A percentile compares a stretch with the other conserved stretches of the same genome.
Conservation (phyloP, 2,113 vertebrate genomes). For the Peromyscus leucopus region DNA sequence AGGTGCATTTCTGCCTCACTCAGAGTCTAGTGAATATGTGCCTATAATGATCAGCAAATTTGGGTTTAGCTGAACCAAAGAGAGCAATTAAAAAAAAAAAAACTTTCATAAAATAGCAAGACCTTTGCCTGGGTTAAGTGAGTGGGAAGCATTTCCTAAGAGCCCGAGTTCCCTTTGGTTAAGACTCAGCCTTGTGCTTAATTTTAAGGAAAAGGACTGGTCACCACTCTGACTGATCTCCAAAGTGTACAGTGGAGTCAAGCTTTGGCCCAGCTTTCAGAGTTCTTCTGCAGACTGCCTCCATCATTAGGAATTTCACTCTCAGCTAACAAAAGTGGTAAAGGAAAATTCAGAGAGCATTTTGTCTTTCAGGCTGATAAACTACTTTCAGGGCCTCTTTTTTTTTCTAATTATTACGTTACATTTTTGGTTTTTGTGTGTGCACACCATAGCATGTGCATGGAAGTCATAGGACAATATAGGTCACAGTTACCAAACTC, state of each 20-base stretch:
- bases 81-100: slow-evolving; percentile 8
- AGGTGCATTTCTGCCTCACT: background rate
- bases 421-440: background rate
- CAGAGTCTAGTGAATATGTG: slow-evolving; percentile 1
- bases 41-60: slow-evolving; percentile 52
- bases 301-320: background rate
- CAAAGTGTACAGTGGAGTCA: background rate
- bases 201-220: slow-evolving; percentile 43
- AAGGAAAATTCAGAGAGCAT: slow-evolving; percentile 35
- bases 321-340: background rate
- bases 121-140: background rate
- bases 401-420: background rate
- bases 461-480: background rate
- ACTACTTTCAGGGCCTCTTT: background rate
- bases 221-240: slow-evolving; percentile 35
- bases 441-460: background rate
- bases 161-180: background rate
- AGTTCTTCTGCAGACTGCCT: background rate
- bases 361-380: background rate
- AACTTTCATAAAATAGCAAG: slow-evolving; percentile 29
- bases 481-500: background rate
- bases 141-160: background rate
- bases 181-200: slow-evolving; percentile 40
- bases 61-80: slow-evolving; percentile 48
- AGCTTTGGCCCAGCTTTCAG: background rate